phyloP scores from a whole-genome alignment of 2,888 invertebrate genomes.

The Chrysomela aeneicollis region DNA sequence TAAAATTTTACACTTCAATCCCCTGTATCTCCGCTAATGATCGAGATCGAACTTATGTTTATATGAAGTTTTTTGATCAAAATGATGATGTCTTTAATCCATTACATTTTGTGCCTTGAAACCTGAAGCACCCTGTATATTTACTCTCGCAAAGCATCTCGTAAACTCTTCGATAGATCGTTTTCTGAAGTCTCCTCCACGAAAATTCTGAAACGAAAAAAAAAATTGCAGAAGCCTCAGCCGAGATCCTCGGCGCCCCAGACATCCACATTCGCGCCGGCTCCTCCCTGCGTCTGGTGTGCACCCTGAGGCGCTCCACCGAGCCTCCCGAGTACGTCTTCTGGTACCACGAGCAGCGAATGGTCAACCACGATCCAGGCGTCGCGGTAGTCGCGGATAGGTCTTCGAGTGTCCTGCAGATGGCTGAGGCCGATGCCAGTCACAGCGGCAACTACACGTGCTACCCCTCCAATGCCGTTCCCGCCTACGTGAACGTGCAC shows the following conservation, averaged over 20 bases:
- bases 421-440: constrained; percentile 67
- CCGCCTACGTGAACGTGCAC: constrained; percentile 72
- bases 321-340: constrained; percentile 68
- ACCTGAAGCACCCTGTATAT: no score
- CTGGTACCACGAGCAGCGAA: constrained; percentile 68
- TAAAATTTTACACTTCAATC: no score
- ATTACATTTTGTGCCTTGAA: no score
- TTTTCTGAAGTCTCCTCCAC: no score
- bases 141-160: no score
- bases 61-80: no score
- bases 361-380: constrained; percentile 70
- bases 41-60: no score
- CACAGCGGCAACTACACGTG: constrained; percentile 77
- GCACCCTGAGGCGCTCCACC: constrained; percentile 65
- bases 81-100: no score
- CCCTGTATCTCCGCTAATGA: no score
- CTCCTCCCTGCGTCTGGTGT: constrained; percentile 66
- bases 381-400: constrained; percentile 63
- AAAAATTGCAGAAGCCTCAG: constrained; percentile 65
- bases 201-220: no score
- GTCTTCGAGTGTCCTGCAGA: constrained; percentile 71
- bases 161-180: no score
- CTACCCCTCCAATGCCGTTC: constrained; percentile 71
- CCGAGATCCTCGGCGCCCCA: constrained; percentile 67
- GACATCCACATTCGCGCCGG: constrained; percentile 69